A percentile compares a stretch with the other conserved stretches of the same genome.
These are phyloP conservation scores for Dasyornis broadbenti DNA, from an alignment of 2,113 vertebrate species.

Conservation along the genomic window DNA sequence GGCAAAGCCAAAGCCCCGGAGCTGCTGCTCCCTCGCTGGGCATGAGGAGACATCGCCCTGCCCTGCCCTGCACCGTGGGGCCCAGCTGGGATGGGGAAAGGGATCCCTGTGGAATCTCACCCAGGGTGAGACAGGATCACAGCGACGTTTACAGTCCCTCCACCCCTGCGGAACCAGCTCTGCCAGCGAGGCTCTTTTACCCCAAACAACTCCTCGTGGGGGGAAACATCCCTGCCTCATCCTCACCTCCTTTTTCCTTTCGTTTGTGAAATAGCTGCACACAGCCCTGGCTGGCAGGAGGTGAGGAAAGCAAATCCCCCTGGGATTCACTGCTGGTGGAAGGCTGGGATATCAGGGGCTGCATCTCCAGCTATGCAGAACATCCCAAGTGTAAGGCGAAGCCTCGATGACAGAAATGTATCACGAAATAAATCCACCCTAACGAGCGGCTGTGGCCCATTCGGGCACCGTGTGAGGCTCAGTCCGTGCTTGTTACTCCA, in stretches of 20 bases:
- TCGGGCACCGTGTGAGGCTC: fast-evolving
- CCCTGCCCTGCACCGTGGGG: background rate
- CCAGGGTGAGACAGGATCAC: background rate
- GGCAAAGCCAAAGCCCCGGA: background rate
- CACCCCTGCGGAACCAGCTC: background rate
- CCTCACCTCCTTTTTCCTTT: background rate
- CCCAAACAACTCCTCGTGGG: background rate
- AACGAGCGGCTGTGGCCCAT: fast-evolving
- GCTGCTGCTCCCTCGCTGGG: background rate
- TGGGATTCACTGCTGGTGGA: background rate
- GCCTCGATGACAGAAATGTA: background rate
- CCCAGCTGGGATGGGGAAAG: background rate
- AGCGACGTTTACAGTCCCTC: background rate
- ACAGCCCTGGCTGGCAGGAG: background rate
- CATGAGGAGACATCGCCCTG: fast-evolving
- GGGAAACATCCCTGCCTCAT: fast-evolving
- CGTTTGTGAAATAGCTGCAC: background rate
- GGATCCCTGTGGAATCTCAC: background rate
- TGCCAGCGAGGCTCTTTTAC: background rate
- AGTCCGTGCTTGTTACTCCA: background rate
- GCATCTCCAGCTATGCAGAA: background rate
- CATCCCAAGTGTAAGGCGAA: background rate
- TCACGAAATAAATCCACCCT: background rate
- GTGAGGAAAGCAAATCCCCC: background rate
- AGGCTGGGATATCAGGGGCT: background rate